Base-by-base conservation (phyloP, 2,113 vertebrate genomes). In the Tinamus guttatus region DNA sequence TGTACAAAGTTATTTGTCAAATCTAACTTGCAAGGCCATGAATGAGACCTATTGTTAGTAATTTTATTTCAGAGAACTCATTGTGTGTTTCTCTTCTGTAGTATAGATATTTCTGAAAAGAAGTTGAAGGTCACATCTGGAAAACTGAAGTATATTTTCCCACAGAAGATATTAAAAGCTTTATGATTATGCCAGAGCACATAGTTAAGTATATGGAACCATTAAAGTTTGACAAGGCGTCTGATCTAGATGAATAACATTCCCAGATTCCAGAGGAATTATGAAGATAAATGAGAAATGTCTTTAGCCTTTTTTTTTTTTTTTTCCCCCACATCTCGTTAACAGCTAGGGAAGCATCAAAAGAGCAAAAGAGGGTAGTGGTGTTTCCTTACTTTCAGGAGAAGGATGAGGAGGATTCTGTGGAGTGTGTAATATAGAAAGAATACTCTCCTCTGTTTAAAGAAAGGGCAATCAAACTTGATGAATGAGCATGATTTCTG, bases 171-270 rank as follows among this genome's bases (percentile, higher is more conserved):
- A 95, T 78, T 96, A 94, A 95, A 94, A 85, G 58, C 59, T 92
- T 97, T 97, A 93, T 93, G 90, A 92, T 96, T 96, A 93, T 90
- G 76, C 89, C 85, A 76, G 62, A 96, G 67, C 81, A 93, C 77
- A 94, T 73, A 84, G 64, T 96, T 97, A 97, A 96, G 89, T 87
- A 81, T 94, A 74, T 88, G 67, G 62, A 94, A 89, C 58, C 58
- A 95, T 95, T 95, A 90, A 34, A 63, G 47, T 85, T 87, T 94
- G 96, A 97, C 93, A 97, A 92, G 73, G n/a, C 68, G 93, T 30
- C 70, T 95, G 92, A 95, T 95, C 64, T 75, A 94, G 85, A 96
- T 93, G 62, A 96, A 97, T 96, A 96, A 79, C 68, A 60, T 95
- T 90, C 51, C 13, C 73, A 92, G 94, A 96, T 95, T 95, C 85